Evolutionary conservation across 2,888 invertebrate species (phyloP).

Genomic region (Mythimna lalbum): DNA sequence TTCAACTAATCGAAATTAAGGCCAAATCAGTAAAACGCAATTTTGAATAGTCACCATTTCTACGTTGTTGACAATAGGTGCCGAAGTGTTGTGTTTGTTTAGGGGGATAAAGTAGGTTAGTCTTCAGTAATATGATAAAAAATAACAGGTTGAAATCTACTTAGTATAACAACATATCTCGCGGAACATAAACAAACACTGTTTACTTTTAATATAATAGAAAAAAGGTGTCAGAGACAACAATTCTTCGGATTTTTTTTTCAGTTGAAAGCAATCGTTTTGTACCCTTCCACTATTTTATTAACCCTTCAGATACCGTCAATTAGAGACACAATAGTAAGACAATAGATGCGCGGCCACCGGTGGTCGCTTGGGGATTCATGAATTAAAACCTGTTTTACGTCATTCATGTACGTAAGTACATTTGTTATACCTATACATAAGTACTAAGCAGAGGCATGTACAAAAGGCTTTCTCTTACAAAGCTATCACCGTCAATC

Average conservation of each 20-base stretch:
- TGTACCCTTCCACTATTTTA: conserved; percentile 4
- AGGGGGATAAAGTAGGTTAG: background rate
- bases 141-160: conserved; percentile 3
- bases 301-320: no score
- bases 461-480: background rate
- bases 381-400: background rate
- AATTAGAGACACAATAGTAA: no score
- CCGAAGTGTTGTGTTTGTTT: conserved; percentile 22
- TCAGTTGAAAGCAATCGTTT: conserved; percentile 18
- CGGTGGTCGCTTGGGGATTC: no score
- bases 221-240: conserved; percentile 54
- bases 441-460: background rate
- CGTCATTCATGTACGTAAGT: background rate
- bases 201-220: conserved; percentile 33
- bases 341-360: no score
- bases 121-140: conserved; percentile 16
- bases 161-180: conserved; percentile 30
- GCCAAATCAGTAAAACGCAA: conserved; percentile 48
- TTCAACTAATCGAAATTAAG: conserved; percentile 62
- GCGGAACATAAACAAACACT: conserved; percentile 50
- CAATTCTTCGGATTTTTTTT: conserved; percentile 25
- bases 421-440: background rate
- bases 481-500: background rate
- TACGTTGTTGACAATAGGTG: conserved; percentile 10
- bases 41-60: conserved; percentile 27